These are phyloP conservation scores for Lobophora halterata DNA, from an alignment of 2,888 invertebrate species.

Conservation along the genomic window DNA sequence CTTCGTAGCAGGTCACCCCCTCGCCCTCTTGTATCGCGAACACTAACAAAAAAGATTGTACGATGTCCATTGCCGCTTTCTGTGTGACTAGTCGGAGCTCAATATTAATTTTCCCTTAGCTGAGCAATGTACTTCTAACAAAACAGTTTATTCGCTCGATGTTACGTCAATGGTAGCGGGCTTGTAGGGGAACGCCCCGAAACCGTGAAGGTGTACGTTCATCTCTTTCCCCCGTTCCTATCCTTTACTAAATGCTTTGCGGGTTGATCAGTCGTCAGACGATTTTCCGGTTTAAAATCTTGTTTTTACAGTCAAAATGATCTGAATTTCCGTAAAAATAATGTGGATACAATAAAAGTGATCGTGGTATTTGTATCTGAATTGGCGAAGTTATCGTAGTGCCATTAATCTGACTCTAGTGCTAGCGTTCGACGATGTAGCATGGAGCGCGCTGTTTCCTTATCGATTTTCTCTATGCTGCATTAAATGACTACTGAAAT, in stretches of 20 bases:
- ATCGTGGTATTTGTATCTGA: conserved; percentile 33
- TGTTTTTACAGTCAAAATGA: conserved; percentile 5
- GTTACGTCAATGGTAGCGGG: conserved; percentile 30
- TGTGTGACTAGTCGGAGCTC: not conserved
- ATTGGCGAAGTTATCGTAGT: conserved; percentile 51
- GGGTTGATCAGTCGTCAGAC: conserved; percentile 45
- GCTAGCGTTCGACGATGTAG: conserved; percentile 59
- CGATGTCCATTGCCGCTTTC: conserved; percentile 24
- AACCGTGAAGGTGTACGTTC: conserved; percentile 44
- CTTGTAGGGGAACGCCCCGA: conserved; percentile 58
- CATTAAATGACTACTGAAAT: conserved; percentile 72
- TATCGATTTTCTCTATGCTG: conserved; percentile 79
- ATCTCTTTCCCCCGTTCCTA: conserved; percentile 59
- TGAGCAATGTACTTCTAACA: conserved; percentile 22
- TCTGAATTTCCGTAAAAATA: conserved; percentile 6
- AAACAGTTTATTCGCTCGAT: conserved; percentile 12
- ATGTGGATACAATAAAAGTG: conserved; percentile 6
- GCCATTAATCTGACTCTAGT: conserved; percentile 47
- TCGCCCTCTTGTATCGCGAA: conserved; percentile 2
- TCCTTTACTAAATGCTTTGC: conserved; percentile 47
- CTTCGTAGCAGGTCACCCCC: conserved; percentile 17
- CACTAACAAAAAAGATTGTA: conserved; percentile 12
- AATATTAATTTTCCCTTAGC: conserved; percentile 2
- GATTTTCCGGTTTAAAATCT: conserved; percentile 33
- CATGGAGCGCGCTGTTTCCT: conserved; percentile 71